phyloP scores from a whole-genome alignment of 2,113 vertebrate species.

The Odontesthes bonariensis region DNA sequence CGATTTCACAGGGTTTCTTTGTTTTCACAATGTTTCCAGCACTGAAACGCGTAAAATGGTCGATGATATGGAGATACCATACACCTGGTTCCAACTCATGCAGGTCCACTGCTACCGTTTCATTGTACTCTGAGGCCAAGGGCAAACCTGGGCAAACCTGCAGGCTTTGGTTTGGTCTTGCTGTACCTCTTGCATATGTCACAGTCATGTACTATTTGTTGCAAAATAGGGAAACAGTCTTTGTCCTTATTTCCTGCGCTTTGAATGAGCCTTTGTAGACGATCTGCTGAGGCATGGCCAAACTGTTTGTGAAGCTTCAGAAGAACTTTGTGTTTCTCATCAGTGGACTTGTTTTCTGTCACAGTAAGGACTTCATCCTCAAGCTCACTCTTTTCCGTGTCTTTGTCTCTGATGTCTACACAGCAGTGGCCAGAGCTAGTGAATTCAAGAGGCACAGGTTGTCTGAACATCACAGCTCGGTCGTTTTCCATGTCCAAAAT shows the following conservation, averaged over 20 bases:
- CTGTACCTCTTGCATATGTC: slow-evolving; percentile 28
- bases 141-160: slow-evolving; percentile 22
- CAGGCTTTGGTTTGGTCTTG: slow-evolving; percentile 7
- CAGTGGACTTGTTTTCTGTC: neutral
- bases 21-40: no score
- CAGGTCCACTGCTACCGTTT: slow-evolving; percentile 29
- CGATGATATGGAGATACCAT: no score
- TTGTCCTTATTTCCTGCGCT: slow-evolving; percentile 9
- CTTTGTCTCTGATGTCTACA: neutral
- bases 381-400: no score
- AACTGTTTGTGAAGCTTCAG: slow-evolving; percentile 26
- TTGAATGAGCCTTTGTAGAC: neutral
- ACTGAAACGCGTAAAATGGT: no score
- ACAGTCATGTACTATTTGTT: slow-evolving; percentile 24
- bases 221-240: neutral
- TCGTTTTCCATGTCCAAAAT: neutral
- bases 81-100: no score
- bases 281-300: slow-evolving; percentile 13
- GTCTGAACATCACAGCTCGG: neutral
- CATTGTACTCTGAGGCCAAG: slow-evolving; percentile 31
- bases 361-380: neutral
- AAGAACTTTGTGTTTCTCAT: slow-evolving; percentile 3
- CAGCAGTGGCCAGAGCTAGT: slow-evolving; percentile 9
- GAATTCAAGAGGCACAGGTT: neutral
- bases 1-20: neutral